Base-by-base conservation (phyloP, 2,113 vertebrate species). In the Leptosomus discolor region DNA sequence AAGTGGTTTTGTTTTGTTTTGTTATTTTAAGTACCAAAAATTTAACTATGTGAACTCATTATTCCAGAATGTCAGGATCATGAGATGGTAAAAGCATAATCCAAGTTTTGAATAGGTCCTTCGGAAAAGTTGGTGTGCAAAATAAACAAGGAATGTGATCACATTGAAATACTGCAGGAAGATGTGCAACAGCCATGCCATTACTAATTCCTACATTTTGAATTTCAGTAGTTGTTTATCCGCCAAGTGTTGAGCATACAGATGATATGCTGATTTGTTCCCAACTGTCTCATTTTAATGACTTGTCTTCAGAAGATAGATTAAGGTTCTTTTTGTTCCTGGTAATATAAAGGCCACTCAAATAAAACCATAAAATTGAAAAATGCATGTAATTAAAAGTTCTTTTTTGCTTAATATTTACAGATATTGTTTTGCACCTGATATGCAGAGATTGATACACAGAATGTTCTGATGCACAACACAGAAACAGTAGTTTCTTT, bases 1-100 rank as follows among this genome's bases (percentile, higher is more conserved):
- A n/a, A n/a, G n/a, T n/a, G n/a, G n/a, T n/a, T n/a, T n/a, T n/a
- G 46, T 51, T 92, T 94, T 88, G 70, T 79, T 96, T 90, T 94
- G 61, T 91, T 95, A 88, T 96, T 94, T 92, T 73, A 91, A 95
- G 63, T 41, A 89, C 70, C 53, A 73, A 91, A 87, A 85, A 65
- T 26, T 92, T 89, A 95, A 95, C 80, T 73, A 27, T 37, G 53
- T 87, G 91, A 94, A 76, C 57, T 90, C 57, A 91, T 71, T 71
- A 53, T 48, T 73, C 18, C 11, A 64, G 45, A 79, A 94, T 39
- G 68, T 71, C 80, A 91, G 37, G 32, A 89, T 85, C 80, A 94
- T 0, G 1, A 6, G 73, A 82, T 8, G 20, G 11, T 50, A 92
- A 87, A 96, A 90, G 26, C 36, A 54, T 27, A 87, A 85, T 50